Evolutionary conservation across 2,113 vertebrate species (phyloP), one percentile per base, ranked within the genome.

Genomic region (Lutjanus erythropterus): DNA sequence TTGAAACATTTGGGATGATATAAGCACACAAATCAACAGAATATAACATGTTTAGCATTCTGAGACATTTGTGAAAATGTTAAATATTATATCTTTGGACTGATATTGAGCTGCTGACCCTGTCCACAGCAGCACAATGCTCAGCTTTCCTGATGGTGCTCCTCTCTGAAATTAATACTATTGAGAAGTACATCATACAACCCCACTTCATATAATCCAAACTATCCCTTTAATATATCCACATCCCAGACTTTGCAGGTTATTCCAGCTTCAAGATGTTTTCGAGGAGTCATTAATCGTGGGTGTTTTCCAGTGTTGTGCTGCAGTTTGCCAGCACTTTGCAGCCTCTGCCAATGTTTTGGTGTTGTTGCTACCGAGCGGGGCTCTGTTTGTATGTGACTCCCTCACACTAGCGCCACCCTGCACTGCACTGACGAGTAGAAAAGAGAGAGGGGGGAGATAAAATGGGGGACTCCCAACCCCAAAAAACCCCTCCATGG

Each of bases 371-470:
- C 80, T 79, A 68, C 85, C 47, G 64, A 79, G 62, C 64, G 12
- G 75, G 33, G 64, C 49, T 78, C 56, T 82, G 80, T 87, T 87
- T 86, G 83, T 66, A 72, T 82, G 80, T 75, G 81, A 66, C 76
- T 86, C 66, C 73, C 72, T 88, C 81, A 81, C 87, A 83, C 85
- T 72, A 81, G 76, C 75, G 64, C 89, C 91, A 90, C 83, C 91
- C 81, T 83, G 72, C 52, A 75, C 76, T 46, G 42, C 74, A 64
- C 42, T 75, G 62, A 35, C 75, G 39, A 68, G 72, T 12, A 60
- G 50, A 55, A 52, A n/a, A 56, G 7, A 62, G 35, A 27, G 21
- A 37, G 52, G 50, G 50, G 66, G 29, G 18, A 16, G 21, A 60
- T 81, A 66, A 81, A 60, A 39, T 16, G 67, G 88, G 88, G 88